These are phyloP conservation scores for Meliscaeva auricollis DNA, from an alignment of 2,888 invertebrate species.

Conservation along the genomic window DNA sequence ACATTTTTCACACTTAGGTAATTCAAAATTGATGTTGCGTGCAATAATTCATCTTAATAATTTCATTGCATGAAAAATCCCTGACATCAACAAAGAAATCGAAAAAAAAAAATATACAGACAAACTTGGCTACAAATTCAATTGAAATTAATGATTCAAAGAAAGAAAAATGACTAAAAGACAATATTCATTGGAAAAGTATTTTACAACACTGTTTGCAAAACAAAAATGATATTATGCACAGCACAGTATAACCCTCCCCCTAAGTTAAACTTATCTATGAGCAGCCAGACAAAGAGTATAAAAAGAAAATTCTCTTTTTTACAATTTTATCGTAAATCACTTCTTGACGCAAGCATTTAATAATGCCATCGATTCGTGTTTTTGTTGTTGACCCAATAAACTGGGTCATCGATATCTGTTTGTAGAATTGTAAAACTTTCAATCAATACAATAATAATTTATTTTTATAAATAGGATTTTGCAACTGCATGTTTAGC, in stretches of 20 bases:
- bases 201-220: slow-evolving; percentile 40
- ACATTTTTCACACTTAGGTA: slow-evolving; percentile 14
- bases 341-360: slow-evolving; percentile 33
- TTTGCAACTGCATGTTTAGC: slow-evolving; percentile 8
- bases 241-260: too few species aligned
- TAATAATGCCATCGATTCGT: slow-evolving; percentile 15
- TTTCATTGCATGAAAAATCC: slow-evolving; percentile 1
- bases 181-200: slow-evolving; percentile 33
- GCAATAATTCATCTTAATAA: slow-evolving; percentile 59
- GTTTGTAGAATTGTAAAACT: slow-evolving; percentile 2
- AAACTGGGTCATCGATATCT: slow-evolving; percentile 29
- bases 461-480: slow-evolving; percentile 2
- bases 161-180: not conserved
- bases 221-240: not conserved
- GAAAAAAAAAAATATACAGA: not conserved
- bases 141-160: slow-evolving; percentile 67
- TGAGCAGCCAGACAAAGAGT: not conserved
- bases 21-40: slow-evolving; percentile 37
- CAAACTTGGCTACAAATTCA: slow-evolving; percentile 17
- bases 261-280: too few species aligned
- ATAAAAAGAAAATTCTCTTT: not conserved
- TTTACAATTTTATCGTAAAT: slow-evolving; percentile 23
- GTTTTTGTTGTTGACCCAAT: slow-evolving; percentile 7
- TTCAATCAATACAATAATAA: not conserved
- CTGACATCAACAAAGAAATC: not conserved